Conservation (phyloP, 2,113 vertebrate species). For the Rhea americana region DNA sequence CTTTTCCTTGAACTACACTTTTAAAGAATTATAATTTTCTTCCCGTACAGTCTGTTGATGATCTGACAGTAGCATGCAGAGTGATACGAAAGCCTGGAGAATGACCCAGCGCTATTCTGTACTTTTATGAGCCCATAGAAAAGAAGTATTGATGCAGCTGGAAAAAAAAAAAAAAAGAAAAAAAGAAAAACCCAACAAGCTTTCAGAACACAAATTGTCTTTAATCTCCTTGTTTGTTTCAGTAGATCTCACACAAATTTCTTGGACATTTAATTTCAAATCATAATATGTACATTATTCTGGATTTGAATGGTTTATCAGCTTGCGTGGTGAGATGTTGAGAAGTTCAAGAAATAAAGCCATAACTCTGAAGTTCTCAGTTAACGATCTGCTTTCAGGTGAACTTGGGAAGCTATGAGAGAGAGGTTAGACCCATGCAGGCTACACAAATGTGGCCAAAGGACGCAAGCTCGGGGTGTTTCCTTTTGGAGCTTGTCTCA, state of each 20-base stretch:
- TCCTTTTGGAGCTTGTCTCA: background rate
- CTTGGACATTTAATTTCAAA: background rate
- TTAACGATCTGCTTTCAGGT: background rate
- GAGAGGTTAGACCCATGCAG: background rate
- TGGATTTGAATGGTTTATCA: background rate
- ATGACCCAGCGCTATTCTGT: background rate
- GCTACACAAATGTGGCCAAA: background rate
- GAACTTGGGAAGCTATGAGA: background rate
- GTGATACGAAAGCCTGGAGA: accelerated
- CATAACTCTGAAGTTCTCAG: background rate
- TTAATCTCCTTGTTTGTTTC: background rate
- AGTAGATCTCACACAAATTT: background rate
- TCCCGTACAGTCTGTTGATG: background rate
- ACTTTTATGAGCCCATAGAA: background rate
- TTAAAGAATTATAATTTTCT: background rate
- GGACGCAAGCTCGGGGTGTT: background rate
- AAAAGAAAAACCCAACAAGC: background rate
- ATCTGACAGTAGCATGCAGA: background rate
- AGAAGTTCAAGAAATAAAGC: background rate
- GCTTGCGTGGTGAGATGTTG: background rate
- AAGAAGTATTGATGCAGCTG: background rate
- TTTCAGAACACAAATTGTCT: background rate
- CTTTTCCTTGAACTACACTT: background rate
- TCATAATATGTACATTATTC: accelerated
- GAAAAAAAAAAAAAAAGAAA: background rate